These are phyloP conservation scores for Rousettus madagascariensis DNA, from an alignment of 2,797 vertebrate species.

Conservation along the genomic window DNA sequence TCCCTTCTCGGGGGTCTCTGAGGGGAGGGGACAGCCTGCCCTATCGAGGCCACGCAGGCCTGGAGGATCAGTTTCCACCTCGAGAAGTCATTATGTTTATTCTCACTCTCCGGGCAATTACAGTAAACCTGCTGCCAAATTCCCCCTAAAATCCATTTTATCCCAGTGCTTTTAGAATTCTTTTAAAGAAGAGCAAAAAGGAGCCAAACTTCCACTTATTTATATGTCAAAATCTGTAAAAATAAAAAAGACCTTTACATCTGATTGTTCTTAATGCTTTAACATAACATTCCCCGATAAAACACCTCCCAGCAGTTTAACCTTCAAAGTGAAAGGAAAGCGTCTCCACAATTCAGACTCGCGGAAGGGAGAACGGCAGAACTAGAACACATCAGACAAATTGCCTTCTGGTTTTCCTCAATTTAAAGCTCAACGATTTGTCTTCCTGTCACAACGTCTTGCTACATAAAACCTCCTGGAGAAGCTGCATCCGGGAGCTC, in stretches of 20 bases:
- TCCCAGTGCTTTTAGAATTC: neutral
- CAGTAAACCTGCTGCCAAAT: neutral
- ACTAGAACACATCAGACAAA: slow-evolving; percentile 34
- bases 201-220: neutral
- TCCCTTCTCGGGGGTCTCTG: too few species aligned
- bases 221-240: slow-evolving; percentile 41
- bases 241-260: neutral
- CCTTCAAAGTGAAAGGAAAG: neutral
- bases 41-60: neutral
- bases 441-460: slow-evolving; percentile 56
- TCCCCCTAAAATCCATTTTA: neutral
- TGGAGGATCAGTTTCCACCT: neutral
- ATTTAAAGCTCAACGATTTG: slow-evolving; percentile 37
- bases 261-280: slow-evolving; percentile 30
- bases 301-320: neutral
- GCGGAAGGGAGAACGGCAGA: neutral
- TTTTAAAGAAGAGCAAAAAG: neutral
- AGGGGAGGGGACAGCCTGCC: neutral
- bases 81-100: neutral
- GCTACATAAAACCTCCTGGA: neutral
- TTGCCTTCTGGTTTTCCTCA: slow-evolving; percentile 54
- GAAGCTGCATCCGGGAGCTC: neutral
- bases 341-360: neutral
- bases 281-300: neutral
- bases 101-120: neutral